Conservation (phyloP, 2,113 vertebrate genomes). For the Myrmecophaga tridactyla region DNA sequence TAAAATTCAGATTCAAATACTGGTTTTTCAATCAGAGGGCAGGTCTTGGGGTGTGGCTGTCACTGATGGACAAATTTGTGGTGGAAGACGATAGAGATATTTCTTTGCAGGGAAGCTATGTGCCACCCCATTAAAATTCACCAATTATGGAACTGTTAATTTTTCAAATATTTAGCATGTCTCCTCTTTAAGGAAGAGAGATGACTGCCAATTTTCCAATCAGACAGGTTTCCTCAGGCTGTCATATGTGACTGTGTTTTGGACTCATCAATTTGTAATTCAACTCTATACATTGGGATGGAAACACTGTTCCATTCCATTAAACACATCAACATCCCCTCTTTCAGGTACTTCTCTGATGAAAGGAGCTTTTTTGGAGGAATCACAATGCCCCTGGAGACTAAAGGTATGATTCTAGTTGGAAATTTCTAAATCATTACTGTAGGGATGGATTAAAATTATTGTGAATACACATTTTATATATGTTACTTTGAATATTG, state of each 20-base stretch:
- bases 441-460: not conserved
- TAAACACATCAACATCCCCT: fast-evolving
- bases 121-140: not conserved
- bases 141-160: fast-evolving
- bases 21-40: not conserved
- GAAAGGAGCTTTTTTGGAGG: not conserved
- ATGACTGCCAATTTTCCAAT: not conserved
- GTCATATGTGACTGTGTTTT: too few relatives aligned
- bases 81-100: not conserved
- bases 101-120: not conserved
- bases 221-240: not conserved
- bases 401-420: not conserved
- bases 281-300: fast-evolving
- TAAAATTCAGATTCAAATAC: not conserved
- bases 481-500: not conserved
- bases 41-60: fast-evolving
- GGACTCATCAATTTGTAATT: not conserved
- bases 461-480: not conserved
- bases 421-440: not conserved
- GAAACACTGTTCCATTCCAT: not conserved
- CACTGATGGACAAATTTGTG: not conserved
- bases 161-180: not conserved
- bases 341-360: not conserved
- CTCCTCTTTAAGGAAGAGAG: too few relatives aligned
- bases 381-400: not conserved